These are phyloP conservation scores for Gymnoscopelus microlampas DNA, from an alignment of 2,797 vertebrate genomes.

Conservation along the genomic window DNA sequence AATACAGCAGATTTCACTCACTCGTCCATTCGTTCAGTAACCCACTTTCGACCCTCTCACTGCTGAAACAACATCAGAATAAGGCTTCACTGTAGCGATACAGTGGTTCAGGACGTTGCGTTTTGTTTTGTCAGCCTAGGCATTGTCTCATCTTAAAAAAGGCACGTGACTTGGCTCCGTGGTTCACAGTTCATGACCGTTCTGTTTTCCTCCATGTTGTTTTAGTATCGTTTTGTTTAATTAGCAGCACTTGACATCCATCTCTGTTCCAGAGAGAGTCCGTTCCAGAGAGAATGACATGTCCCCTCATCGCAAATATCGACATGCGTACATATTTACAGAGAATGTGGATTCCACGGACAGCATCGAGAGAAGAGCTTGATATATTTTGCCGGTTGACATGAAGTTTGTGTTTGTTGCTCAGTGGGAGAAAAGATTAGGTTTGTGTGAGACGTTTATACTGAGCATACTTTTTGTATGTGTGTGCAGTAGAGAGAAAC, in stretches of 20 bases:
- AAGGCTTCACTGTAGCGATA: conserved; percentile 59
- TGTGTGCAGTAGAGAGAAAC: not conserved
- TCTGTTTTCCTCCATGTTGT: conserved; percentile 3
- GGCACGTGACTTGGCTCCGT: conserved; percentile 64
- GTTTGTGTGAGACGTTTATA: conserved; percentile 10
- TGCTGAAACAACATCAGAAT: conserved; percentile 39
- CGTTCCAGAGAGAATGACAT: conserved; percentile 65
- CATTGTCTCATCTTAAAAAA: conserved; percentile 61
- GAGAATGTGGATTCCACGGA: conserved; percentile 24
- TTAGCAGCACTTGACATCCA: conserved; percentile 71
- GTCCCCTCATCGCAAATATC: conserved; percentile 61
- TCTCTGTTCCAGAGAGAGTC: conserved; percentile 62
- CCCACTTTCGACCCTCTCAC: conserved; percentile 43
- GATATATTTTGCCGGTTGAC: conserved; percentile 10
- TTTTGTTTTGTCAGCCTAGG: conserved; percentile 23
- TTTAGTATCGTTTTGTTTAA: not conserved
- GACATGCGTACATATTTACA: conserved; percentile 75
- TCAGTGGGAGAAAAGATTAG: conserved; percentile 18
- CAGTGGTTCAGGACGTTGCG: conserved; percentile 21
- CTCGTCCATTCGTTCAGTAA: conserved; percentile 31
- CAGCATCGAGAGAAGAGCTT: not conserved
- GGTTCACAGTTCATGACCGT: conserved; percentile 51
- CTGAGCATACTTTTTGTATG: not conserved
- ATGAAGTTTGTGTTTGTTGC: conserved; percentile 16
- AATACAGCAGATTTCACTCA: conserved; percentile 4